A percentile compares a stretch with the other conserved stretches of the same genome.
Conservation (phyloP, 2,888 invertebrate genomes). For the Chrysolina haemoptera region DNA sequence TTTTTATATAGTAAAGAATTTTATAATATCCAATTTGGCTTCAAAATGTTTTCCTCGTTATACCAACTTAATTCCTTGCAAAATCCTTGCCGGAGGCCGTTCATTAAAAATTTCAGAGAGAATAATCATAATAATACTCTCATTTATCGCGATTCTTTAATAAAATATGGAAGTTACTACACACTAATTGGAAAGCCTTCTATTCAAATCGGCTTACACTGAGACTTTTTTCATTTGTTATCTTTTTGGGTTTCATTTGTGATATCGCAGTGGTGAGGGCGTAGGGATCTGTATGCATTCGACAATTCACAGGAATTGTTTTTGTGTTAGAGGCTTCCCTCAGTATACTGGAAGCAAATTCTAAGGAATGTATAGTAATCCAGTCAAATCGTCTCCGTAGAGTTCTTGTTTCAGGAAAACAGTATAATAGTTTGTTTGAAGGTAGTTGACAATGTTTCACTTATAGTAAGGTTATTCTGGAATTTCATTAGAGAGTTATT, state of each 20-base stretch:
- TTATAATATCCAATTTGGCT: slow-evolving; percentile 18
- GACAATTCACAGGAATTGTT: too few relatives aligned
- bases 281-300: too few relatives aligned
- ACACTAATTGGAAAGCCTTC: slow-evolving; percentile 14
- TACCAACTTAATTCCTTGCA: slow-evolving; percentile 4
- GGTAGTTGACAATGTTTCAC: too few relatives aligned
- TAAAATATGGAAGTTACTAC: slow-evolving; percentile 19
- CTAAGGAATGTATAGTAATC: too few relatives aligned
- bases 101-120: slow-evolving; percentile 18
- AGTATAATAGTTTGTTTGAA: too few relatives aligned
- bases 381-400: too few relatives aligned
- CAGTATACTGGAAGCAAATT: too few relatives aligned
- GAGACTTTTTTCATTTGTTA: slow-evolving; percentile 17
- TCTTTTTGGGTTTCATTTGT: background rate
- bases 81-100: slow-evolving; percentile 13
- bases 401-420: too few relatives aligned
- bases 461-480: too few relatives aligned
- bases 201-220: slow-evolving; percentile 7
- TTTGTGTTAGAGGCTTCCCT: too few relatives aligned
- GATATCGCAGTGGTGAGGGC: background rate
- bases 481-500: too few relatives aligned
- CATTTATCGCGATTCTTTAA: slow-evolving; percentile 18
- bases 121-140: slow-evolving; percentile 22
- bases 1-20: too few relatives aligned
- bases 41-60: slow-evolving; percentile 21